Percentiles rank a stretch among this genome's conserved stretches.
Conservation (phyloP, 1,140 invertebrate genomes). For the Caenorhabditis remanei region DNA sequence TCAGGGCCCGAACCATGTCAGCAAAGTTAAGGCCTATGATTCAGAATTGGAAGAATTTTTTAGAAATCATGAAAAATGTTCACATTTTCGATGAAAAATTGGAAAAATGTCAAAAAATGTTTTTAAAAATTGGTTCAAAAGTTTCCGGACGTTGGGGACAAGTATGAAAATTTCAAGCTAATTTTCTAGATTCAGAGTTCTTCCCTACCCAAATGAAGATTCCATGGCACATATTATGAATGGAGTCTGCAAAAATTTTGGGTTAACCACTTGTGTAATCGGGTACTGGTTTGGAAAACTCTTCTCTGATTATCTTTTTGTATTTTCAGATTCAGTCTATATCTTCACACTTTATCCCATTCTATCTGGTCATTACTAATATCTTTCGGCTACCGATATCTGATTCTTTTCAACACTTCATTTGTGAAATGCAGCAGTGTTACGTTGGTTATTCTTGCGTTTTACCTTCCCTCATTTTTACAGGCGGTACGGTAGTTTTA, state of each 20-base stretch:
- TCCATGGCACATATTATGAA: conserved; percentile 12
- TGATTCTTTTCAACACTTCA: background rate
- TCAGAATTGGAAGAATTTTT: too few species aligned
- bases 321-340: background rate
- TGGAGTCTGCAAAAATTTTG: background rate
- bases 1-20: too few species aligned
- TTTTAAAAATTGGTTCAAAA: too few species aligned
- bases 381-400: conserved; percentile 17
- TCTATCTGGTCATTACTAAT: background rate
- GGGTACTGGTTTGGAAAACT: background rate
- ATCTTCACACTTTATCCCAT: background rate
- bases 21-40: too few species aligned
- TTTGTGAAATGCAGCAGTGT: background rate
- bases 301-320: background rate
- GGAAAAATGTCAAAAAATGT: too few species aligned
- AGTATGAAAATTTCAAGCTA: too few species aligned
- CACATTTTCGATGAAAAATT: too few species aligned
- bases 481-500: background rate
- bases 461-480: background rate
- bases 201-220: background rate
- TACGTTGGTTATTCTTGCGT: background rate
- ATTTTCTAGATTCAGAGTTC: background rate
- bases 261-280: background rate
- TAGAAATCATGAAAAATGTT: too few species aligned
- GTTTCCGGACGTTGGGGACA: too few species aligned